Evolutionary conservation across 2,113 vertebrate species (phyloP).

Genomic region (Sphaerodactylus townsendi): DNA sequence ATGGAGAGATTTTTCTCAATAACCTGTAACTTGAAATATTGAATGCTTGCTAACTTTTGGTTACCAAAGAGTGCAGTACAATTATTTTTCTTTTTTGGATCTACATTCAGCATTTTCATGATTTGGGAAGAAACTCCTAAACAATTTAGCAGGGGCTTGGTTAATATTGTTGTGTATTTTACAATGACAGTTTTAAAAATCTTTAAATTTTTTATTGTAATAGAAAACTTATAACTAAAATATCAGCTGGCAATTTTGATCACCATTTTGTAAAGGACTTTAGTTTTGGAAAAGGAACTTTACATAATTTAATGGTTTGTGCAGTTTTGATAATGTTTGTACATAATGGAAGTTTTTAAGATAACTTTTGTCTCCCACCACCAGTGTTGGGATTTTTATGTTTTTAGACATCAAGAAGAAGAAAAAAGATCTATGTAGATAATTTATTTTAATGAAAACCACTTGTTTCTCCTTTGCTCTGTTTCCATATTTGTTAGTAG

Average conservation of each 20-base stretch:
- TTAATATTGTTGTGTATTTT: constrained; percentile 68
- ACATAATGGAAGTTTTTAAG: constrained; percentile 83
- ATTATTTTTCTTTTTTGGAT: constrained; percentile 68
- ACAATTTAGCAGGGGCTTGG: constrained; percentile 68
- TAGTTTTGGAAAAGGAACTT: constrained; percentile 75
- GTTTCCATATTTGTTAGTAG: constrained; percentile 63
- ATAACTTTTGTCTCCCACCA: constrained; percentile 76
- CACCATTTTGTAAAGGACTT: constrained; percentile 65
- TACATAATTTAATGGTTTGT: constrained; percentile 73
- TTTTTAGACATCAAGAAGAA: constrained; percentile 75
- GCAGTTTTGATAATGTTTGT: constrained; percentile 86
- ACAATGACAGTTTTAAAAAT: constrained; percentile 61
- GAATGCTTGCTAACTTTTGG: constrained; percentile 74
- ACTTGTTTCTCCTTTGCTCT: constrained; percentile 65
- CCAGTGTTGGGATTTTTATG: constrained; percentile 79
- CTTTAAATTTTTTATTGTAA: constrained; percentile 68
- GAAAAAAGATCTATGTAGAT: constrained; percentile 80
- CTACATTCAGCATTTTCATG: constrained; percentile 71
- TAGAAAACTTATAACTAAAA: constrained; percentile 68
- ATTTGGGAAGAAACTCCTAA: constrained; percentile 47
- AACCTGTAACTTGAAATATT: constrained; percentile 72
- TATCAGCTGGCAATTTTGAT: constrained; percentile 59
- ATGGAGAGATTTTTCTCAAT: constrained; percentile 52
- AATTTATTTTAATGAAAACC: constrained; percentile 89
- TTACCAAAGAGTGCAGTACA: constrained; percentile 87